These are phyloP conservation scores for Phyllotis vaccarum DNA, from an alignment of 2,797 vertebrate genomes.

Conservation along the genomic window DNA sequence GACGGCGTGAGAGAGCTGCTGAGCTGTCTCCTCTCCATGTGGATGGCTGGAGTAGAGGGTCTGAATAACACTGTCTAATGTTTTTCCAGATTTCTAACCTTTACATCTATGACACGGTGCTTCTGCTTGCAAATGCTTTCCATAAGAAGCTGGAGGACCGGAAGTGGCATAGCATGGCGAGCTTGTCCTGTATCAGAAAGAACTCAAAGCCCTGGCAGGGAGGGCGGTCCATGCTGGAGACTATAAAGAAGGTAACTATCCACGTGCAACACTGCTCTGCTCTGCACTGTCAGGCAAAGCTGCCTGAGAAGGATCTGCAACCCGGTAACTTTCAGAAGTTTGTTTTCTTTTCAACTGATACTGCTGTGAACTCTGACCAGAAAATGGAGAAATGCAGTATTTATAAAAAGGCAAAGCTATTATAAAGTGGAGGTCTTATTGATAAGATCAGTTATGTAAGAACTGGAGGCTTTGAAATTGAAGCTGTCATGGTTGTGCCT, in stretches of 20 bases:
- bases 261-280: background rate
- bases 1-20: slow-evolving; percentile 13
- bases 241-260: slow-evolving; percentile 95
- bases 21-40: slow-evolving; percentile 28
- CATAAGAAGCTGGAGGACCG: slow-evolving; percentile 99
- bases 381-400: slow-evolving; percentile 35
- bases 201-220: slow-evolving; percentile 99
- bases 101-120: slow-evolving; percentile 97
- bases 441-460: background rate
- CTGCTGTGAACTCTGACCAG: slow-evolving; percentile 12
- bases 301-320: background rate
- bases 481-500: background rate
- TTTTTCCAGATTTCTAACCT: slow-evolving; percentile 96
- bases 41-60: slow-evolving; percentile 18
- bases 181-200: slow-evolving; percentile 98
- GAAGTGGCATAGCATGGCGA: slow-evolving; percentile 99
- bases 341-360: background rate
- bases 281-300: background rate
- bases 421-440: background rate
- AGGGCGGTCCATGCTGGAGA: slow-evolving; percentile 98
- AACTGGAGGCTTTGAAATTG: background rate
- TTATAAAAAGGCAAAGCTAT: background rate
- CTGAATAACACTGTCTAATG: slow-evolving; percentile 73
- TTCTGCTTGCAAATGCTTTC: slow-evolving; percentile 97
- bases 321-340: slow-evolving; percentile 1